phyloP scores from a whole-genome alignment of 2,797 vertebrate species.

The Phataginus tetradactyla region DNA sequence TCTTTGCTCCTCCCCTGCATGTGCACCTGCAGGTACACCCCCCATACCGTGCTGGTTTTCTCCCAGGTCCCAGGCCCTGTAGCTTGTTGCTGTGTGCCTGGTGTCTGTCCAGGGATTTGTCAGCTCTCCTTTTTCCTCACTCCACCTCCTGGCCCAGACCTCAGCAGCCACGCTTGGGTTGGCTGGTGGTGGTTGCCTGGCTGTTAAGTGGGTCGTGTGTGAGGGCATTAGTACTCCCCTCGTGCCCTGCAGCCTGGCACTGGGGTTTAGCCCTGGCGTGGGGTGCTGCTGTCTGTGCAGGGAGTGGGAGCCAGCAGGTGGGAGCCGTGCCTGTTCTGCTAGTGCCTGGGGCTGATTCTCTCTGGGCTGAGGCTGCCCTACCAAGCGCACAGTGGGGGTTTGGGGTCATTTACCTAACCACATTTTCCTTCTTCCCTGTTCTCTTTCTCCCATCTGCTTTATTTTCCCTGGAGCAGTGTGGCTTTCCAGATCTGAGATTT shows the following conservation, averaged over 20 bases:
- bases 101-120: neutral
- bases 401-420: neutral
- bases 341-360: neutral
- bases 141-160: neutral
- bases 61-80: neutral
- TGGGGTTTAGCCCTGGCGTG: neutral
- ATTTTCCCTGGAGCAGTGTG: neutral
- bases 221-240: slow-evolving; percentile 9
- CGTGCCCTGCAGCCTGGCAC: neutral
- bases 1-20: neutral
- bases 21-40: neutral
- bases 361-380: neutral
- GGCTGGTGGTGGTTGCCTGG: slow-evolving; percentile 12
- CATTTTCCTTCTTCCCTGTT: neutral
- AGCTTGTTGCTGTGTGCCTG: neutral
- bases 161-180: neutral
- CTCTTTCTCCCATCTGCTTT: slow-evolving; percentile 8
- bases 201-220: neutral
- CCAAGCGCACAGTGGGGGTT: neutral
- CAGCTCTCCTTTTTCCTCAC: neutral
- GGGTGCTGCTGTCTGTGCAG: neutral
- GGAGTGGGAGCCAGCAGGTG: neutral
- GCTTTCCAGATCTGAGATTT: neutral
- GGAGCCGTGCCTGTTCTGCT: neutral
- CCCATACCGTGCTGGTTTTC: neutral